phyloP scores from a whole-genome alignment of 35 echinoderm and acorn worm genomes.

The Lytechinus variegatus region DNA sequence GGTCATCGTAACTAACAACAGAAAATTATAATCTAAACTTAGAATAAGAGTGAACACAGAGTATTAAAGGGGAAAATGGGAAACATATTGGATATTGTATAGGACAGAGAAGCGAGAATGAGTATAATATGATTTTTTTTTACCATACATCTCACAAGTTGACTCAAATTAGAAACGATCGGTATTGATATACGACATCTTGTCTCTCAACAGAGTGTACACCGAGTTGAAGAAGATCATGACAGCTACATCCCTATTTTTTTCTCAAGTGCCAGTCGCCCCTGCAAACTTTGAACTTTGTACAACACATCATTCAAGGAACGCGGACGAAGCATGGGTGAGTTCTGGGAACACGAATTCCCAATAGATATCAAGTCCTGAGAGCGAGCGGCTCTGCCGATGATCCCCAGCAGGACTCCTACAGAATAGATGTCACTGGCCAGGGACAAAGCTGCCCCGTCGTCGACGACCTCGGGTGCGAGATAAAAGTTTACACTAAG shows the following conservation, averaged over 20 bases:
- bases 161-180: too few species aligned
- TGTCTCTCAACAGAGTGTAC: too few species aligned
- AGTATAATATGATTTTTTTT: too few species aligned
- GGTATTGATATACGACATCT: too few species aligned
- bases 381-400: neutral
- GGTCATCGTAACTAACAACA: too few species aligned
- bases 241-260: neutral
- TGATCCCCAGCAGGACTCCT: neutral
- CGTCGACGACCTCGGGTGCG: constrained; percentile 13
- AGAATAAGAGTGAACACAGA: too few species aligned
- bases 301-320: neutral
- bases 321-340: neutral
- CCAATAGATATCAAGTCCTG: neutral
- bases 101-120: too few species aligned
- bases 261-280: neutral
- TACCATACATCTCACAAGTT: too few species aligned
- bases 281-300: neutral
- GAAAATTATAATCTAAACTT: too few species aligned
- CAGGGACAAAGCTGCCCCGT: neutral
- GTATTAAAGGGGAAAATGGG: too few species aligned
- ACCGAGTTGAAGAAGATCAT: too few species aligned
- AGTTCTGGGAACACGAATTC: neutral
- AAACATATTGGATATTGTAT: too few species aligned
- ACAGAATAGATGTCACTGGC: constrained; percentile 15
- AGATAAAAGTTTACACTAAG: neutral